Base-by-base conservation (phyloP, 2,797 vertebrate species). In the Neosalanx taihuensis region DNA sequence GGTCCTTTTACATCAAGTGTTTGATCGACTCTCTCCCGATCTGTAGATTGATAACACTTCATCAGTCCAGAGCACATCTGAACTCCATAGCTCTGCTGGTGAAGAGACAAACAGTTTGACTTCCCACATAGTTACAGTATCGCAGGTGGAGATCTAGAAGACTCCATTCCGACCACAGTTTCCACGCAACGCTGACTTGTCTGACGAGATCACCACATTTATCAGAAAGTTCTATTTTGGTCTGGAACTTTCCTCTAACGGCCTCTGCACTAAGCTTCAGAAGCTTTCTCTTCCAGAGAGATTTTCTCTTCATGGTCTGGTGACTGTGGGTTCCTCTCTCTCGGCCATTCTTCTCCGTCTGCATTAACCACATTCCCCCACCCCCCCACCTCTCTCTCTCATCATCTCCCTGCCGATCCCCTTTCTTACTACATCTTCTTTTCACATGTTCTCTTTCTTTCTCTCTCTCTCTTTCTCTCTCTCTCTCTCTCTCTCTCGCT, bases 131-230 rank as follows among this genome's bases (percentile, higher is more conserved):
- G 37, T 10, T 41, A 2, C 9, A 9, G 37, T 41, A 41, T 41
- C 9, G 37, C 37, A 7, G 7, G 7, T 41, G 37, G 9, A 41
- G 37, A 41, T 41, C 37, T 41, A 20, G 26, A 15, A 61, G 10
- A 60, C 58, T 60, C 58, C 62, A 46, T 46, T 56, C 15, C 18
- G 2, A 65, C 10, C 6, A 23, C 0, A 37, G 6, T 20, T 0
- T 26, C 35, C 37, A 65, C 26, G 37, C 37, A 41, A 65, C 37
- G 41, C 20, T 41, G 63, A n/a, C 35, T 37, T 7, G 18, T 46
- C 35, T 64, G 23, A 20, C 35, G 46, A 41, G 46, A 65, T 65
- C 63, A 13, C 33, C 63, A 64, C 63, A 64, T 64, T 64, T 20
- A 46, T 65, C 63, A 65, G 63, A 26, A 65, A 65, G 33, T 23